Conservation (phyloP, 2,113 vertebrate genomes). For the Ochotona curzoniae region DNA sequence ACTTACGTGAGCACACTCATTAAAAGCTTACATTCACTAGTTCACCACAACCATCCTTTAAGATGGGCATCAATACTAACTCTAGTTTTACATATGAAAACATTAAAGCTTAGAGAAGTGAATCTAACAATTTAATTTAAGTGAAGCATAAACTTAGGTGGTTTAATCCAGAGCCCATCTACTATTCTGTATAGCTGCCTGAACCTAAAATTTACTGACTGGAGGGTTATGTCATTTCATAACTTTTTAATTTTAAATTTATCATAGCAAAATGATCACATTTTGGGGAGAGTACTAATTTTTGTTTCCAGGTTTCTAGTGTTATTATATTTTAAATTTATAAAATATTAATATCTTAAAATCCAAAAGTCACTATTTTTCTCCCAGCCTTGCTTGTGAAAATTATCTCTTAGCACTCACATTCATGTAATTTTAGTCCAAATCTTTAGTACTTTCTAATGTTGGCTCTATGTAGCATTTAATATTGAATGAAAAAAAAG, state of each 20-base stretch:
- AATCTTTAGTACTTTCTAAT: conserved; percentile 53
- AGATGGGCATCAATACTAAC: neutral
- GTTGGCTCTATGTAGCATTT: neutral
- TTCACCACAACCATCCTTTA: neutral
- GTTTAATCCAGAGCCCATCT: conserved; percentile 21
- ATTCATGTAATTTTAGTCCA: conserved; percentile 47
- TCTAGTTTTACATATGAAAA: conserved; percentile 40
- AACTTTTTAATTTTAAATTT: conserved; percentile 52
- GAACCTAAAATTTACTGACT: conserved; percentile 28
- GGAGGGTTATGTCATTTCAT: neutral
- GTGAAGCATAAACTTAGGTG: conserved; percentile 26
- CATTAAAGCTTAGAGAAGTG: conserved; percentile 22
- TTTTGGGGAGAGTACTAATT: neutral
- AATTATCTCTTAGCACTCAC: conserved; percentile 47
- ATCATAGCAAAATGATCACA: conserved; percentile 31
- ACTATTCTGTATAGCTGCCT: conserved; percentile 3
- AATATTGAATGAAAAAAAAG: conserved; percentile 59
- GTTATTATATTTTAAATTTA: conserved; percentile 40
- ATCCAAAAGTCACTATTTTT: conserved; percentile 44
- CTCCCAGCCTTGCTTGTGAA: neutral
- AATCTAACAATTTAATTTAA: conserved; percentile 48
- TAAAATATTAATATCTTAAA: conserved; percentile 20
- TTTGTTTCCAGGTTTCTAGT: conserved; percentile 11
- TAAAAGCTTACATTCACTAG: conserved; percentile 14
- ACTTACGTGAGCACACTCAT: neutral